These are phyloP conservation scores for Nasonia longicornis DNA, from an alignment of 1,140 invertebrate genomes.

Conservation along the genomic window DNA sequence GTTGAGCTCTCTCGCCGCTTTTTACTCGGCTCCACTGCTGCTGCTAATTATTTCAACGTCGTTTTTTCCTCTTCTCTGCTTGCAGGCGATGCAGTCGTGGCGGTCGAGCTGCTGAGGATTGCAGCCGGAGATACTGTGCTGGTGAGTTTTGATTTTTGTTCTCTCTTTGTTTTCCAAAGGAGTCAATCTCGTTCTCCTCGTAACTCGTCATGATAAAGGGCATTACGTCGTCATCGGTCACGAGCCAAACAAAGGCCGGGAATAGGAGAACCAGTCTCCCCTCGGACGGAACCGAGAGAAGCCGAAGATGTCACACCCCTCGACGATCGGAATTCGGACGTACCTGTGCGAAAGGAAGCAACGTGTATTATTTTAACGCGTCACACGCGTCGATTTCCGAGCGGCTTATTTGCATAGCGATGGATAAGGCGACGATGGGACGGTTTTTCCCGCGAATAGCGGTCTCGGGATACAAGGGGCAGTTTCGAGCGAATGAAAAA, in stretches of 20 bases:
- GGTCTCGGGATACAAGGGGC: background rate
- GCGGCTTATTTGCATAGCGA: constrained; percentile 64
- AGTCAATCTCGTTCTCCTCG: no score
- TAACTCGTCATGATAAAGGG: no score
- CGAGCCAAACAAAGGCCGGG: no score
- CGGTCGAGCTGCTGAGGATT: constrained; percentile 7
- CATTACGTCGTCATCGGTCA: no score
- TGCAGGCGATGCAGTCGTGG: constrained; percentile 38
- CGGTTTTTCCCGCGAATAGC: background rate
- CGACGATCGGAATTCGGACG: no score
- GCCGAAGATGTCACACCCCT: no score
- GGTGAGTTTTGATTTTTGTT: constrained; percentile 46
- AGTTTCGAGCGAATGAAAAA: constrained; percentile 18
- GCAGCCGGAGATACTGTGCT: constrained; percentile 37
- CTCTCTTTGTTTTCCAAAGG: no score
- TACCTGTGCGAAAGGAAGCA: no score
- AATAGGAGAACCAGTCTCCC: no score
- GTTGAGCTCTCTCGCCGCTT: background rate
- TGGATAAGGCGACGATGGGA: constrained; percentile 41
- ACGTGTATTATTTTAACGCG: constrained; percentile 21
- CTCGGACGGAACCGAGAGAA: no score
- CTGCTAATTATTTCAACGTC: background rate
- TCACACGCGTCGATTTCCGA: constrained; percentile 61
- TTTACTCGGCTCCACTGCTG: background rate
- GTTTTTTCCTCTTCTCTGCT: constrained; percentile 17